Conservation (phyloP, 2,113 vertebrate genomes). For the Heterochromis multidens region DNA sequence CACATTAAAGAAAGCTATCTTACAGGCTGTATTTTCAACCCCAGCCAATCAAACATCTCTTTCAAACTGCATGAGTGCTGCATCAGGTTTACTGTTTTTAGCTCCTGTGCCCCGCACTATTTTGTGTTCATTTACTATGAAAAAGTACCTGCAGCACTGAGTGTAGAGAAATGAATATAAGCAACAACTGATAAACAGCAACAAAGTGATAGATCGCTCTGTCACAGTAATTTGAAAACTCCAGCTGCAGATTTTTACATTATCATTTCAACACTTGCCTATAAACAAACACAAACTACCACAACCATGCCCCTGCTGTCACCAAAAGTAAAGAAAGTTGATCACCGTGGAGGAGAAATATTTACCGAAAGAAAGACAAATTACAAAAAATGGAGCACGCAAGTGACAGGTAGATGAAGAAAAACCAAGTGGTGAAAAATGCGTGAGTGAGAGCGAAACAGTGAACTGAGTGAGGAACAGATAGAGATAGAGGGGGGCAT, state of each 20-base stretch:
- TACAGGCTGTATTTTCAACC: not conserved
- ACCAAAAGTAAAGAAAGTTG: not conserved
- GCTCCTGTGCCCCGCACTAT: not conserved
- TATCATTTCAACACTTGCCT: not conserved
- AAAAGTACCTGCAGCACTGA: not conserved
- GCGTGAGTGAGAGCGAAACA: constrained; percentile 11
- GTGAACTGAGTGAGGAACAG: constrained; percentile 38
- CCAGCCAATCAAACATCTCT: not conserved
- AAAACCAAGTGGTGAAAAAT: constrained; percentile 39
- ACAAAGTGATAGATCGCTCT: constrained; percentile 14
- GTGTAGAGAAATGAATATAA: not conserved
- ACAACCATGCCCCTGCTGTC: not conserved
- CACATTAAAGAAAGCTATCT: not conserved
- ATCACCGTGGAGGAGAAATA: not conserved
- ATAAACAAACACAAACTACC: not conserved
- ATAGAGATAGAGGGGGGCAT: constrained; percentile 35
- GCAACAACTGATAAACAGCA: not conserved
- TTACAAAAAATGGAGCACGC: not conserved
- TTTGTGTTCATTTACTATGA: not conserved
- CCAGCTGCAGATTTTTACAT: not conserved
- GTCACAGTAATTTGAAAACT: constrained; percentile 5
- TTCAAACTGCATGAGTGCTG: too few species aligned
- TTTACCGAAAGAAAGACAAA: not conserved
- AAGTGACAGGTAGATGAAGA: constrained; percentile 33
- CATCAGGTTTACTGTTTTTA: not conserved